phyloP scores from a whole-genome alignment of 2,888 invertebrate genomes.

The Synanthedon formicaeformis region DNA sequence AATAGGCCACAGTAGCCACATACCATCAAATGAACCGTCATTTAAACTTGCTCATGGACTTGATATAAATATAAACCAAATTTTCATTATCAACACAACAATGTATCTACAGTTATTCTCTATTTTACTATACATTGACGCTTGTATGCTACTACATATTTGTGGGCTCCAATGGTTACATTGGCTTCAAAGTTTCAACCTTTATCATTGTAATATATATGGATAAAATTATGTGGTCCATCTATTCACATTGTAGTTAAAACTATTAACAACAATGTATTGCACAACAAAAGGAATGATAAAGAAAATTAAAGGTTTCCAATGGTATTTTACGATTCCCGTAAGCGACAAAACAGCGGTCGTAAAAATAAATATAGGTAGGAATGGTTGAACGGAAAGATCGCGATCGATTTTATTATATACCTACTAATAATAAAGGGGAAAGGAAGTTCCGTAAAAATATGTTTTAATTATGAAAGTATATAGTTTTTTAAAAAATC shows the following conservation, averaged over 20 bases:
- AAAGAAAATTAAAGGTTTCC: slow-evolving; percentile 64
- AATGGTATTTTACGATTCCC: slow-evolving; percentile 60
- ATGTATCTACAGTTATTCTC: too few relatives aligned
- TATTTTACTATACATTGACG: too few relatives aligned
- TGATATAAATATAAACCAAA: too few relatives aligned
- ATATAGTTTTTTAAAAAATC: too few relatives aligned
- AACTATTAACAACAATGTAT: slow-evolving; percentile 50
- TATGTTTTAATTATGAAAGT: too few relatives aligned
- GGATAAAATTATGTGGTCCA: slow-evolving; percentile 3
- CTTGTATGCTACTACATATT: too few relatives aligned
- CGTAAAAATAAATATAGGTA: slow-evolving; percentile 52
- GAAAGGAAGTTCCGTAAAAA: background rate
- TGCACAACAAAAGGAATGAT: slow-evolving; percentile 52
- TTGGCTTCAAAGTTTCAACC: background rate
- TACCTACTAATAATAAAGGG: background rate
- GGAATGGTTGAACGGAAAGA: slow-evolving; percentile 8
- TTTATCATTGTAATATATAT: background rate
- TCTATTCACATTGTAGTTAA: slow-evolving; percentile 31
- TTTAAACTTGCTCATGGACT: too few relatives aligned
- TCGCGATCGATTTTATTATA: background rate
- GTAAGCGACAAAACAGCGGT: slow-evolving; percentile 54
- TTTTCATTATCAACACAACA: too few relatives aligned
- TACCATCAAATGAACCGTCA: too few relatives aligned
- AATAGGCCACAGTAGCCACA: too few relatives aligned
- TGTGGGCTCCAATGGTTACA: background rate